Conservation (phyloP, 2,797 vertebrate genomes). For the Coregonus suidteri region DNA sequence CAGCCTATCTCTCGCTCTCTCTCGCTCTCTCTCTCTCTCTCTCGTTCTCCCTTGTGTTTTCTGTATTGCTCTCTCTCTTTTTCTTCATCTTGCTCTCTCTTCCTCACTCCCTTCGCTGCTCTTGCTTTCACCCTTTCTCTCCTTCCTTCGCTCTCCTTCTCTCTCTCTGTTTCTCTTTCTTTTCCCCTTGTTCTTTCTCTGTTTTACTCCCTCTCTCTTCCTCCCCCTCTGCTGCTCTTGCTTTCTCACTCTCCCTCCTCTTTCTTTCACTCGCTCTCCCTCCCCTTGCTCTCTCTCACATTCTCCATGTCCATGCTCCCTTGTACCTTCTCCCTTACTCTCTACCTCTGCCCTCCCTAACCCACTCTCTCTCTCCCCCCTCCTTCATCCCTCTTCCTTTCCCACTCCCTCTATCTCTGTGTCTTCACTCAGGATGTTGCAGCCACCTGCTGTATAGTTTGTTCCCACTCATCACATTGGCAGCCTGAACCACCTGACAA, state of each 20-base stretch:
- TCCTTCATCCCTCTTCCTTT: slow-evolving; percentile 30
- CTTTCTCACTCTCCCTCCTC: slow-evolving; percentile 22
- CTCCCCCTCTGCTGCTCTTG: slow-evolving; percentile 23
- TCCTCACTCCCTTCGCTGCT: slow-evolving; percentile 4
- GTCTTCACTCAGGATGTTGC: slow-evolving; percentile 38
- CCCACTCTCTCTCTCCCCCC: slow-evolving; percentile 29
- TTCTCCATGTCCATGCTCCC: neutral
- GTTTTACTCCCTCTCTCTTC: neutral
- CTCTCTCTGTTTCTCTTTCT: neutral
- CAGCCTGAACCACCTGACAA: slow-evolving; percentile 58
- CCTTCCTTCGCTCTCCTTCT: neutral
- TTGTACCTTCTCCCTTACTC: slow-evolving; percentile 5
- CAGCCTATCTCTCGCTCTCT: neutral
- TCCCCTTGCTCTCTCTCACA: neutral
- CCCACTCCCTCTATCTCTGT: slow-evolving; percentile 18
- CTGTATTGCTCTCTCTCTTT: neutral
- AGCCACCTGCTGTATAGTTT: slow-evolving; percentile 29
- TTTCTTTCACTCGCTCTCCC: neutral
- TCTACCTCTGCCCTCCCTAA: slow-evolving; percentile 26
- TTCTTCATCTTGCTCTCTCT: neutral
- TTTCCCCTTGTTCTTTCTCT: neutral
- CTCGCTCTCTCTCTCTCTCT: slow-evolving; percentile 18
- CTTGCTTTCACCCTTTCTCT: slow-evolving; percentile 7
- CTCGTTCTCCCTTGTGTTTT: slow-evolving; percentile 17
- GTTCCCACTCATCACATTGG: slow-evolving; percentile 64